Evolutionary conservation across 92 coral and sea anemone species (phyloP).

Genomic region (Porites lobata): DNA sequence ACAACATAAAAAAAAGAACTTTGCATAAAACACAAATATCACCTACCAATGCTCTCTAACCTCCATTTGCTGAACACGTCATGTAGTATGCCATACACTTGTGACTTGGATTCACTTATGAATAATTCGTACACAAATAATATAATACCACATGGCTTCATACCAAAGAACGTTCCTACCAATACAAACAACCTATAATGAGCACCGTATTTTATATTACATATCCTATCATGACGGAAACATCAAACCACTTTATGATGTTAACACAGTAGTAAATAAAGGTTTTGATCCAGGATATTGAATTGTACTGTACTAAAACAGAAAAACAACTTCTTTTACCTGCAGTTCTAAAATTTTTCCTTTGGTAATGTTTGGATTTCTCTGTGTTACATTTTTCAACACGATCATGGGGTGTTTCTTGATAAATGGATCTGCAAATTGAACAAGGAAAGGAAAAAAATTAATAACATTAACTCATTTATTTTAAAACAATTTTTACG

Average conservation of each 20-base stretch:
- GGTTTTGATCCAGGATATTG: too few relatives aligned
- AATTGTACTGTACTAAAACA: too few relatives aligned
- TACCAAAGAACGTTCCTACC: slow-evolving; percentile 48
- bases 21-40: not conserved
- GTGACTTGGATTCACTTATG: slow-evolving; percentile 46
- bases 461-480: too few relatives aligned
- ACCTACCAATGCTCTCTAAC: slow-evolving; percentile 16
- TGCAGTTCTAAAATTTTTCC: slow-evolving; percentile 18
- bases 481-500: too few relatives aligned
- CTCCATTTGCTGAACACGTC: slow-evolving; percentile 41
- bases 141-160: slow-evolving; percentile 51
- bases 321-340: not conserved
- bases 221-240: too few relatives aligned
- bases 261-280: too few relatives aligned
- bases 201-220: too few relatives aligned
- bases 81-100: slow-evolving; percentile 42
- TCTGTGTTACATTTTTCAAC: slow-evolving; percentile 13
- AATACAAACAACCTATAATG: not conserved
- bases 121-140: slow-evolving; percentile 35
- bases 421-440: not conserved
- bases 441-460: not conserved
- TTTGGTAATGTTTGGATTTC: slow-evolving; percentile 14
- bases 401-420: slow-evolving; percentile 11
- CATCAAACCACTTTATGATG: too few relatives aligned
- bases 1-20: not conserved